Percentiles rank a stretch among this genome's conserved stretches.
phyloP scores from a whole-genome alignment of 1,140 invertebrate genomes.

The Camponotus pennsylvanicus region DNA sequence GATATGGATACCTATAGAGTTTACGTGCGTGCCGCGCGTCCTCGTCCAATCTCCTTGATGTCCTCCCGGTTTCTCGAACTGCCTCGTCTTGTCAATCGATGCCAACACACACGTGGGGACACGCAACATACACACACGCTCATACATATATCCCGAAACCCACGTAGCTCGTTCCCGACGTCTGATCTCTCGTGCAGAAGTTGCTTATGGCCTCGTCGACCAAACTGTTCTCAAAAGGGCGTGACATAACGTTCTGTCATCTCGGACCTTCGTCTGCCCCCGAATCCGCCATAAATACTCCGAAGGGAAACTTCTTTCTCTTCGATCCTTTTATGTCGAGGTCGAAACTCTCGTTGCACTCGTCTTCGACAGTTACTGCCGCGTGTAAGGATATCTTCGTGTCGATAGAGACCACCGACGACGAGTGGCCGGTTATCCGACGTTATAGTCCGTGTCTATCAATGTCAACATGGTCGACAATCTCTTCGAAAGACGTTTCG shows the following conservation, averaged over 20 bases:
- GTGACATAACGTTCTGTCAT: conserved; percentile 28
- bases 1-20: conserved; percentile 57
- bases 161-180: conserved; percentile 49
- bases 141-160: conserved; percentile 66
- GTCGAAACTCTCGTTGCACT: neutral
- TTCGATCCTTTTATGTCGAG: conserved; percentile 28
- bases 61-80: conserved; percentile 78
- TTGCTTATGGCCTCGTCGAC: conserved; percentile 44
- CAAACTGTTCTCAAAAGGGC: conserved; percentile 40
- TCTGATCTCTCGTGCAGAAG: conserved; percentile 61
- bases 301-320: conserved; percentile 5
- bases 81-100: conserved; percentile 79
- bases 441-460: conserved; percentile 7
- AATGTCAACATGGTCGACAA: neutral
- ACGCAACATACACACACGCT: neutral
- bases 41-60: conserved; percentile 82
- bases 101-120: conserved; percentile 29
- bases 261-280: conserved; percentile 2
- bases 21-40: conserved; percentile 70
- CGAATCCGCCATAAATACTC: conserved; percentile 43
- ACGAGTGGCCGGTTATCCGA: neutral
- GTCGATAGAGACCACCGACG: neutral
- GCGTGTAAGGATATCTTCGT: conserved; percentile 3
- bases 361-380: neutral
- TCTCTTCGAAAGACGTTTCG: neutral